Conservation (phyloP, 2,888 invertebrate genomes). For the Priocnemis perturbator region DNA sequence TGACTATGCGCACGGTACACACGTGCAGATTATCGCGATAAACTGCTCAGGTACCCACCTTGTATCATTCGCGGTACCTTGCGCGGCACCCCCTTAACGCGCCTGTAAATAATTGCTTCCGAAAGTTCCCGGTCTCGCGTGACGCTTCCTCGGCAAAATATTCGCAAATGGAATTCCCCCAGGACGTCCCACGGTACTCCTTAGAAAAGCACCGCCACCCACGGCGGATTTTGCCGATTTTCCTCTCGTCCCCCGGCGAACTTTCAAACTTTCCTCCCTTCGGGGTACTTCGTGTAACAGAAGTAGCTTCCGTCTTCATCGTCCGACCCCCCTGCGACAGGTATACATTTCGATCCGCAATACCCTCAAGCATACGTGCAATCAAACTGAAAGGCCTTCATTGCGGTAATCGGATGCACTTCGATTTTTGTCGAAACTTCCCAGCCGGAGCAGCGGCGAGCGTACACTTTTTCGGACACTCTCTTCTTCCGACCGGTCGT, state of each 20-base stretch:
- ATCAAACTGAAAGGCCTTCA: not conserved
- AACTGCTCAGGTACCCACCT: no score
- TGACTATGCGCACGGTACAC: no score
- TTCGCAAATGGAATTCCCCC: conserved; percentile 5
- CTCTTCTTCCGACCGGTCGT: no score
- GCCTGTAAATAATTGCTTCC: conserved; percentile 28
- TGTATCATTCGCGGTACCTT: no score
- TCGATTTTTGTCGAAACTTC: not conserved
- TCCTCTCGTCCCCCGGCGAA: not conserved
- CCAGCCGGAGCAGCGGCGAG: no score
- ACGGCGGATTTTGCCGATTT: not conserved
- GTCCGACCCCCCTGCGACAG: not conserved
- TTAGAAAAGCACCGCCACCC: not conserved
- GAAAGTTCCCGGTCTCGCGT: no score
- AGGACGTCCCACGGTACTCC: not conserved
- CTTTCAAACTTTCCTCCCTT: conserved; percentile 8
- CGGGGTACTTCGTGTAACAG: not conserved
- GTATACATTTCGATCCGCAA: not conserved
- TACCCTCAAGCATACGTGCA: not conserved
- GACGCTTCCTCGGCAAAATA: not conserved
- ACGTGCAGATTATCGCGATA: no score
- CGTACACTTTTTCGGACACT: no score
- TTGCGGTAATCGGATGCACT: not conserved
- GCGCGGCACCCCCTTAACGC: not conserved
- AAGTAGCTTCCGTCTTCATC: not conserved